These are phyloP conservation scores for Ectemnius continuus DNA, from an alignment of 2,888 invertebrate species.

Conservation along the genomic window DNA sequence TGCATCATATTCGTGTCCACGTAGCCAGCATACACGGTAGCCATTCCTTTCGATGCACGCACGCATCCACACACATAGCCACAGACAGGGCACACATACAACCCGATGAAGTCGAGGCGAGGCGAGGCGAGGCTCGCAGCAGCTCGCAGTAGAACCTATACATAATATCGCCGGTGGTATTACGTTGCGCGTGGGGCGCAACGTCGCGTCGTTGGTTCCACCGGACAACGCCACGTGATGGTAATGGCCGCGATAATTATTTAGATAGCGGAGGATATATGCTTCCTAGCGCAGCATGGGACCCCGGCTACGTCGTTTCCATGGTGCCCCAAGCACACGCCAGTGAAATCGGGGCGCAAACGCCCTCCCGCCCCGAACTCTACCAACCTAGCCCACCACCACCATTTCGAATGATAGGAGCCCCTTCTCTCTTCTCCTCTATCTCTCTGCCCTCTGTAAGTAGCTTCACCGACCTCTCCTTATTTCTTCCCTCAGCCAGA, in stretches of 20 bases:
- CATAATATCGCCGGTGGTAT: slow-evolving; percentile 64
- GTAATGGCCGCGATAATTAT: slow-evolving; percentile 75
- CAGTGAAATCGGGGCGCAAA: slow-evolving; percentile 46
- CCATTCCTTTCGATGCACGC: slow-evolving; percentile 33
- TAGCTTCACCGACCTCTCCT: slow-evolving; percentile 18
- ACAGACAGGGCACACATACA: slow-evolving; percentile 5
- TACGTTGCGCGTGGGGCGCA: slow-evolving; percentile 57
- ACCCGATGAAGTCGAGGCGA: not conserved
- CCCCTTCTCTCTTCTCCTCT: slow-evolving; percentile 10
- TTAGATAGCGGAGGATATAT: slow-evolving; percentile 75
- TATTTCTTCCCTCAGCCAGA: slow-evolving; percentile 18
- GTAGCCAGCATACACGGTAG: slow-evolving; percentile 27
- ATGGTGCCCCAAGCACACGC: slow-evolving; percentile 52
- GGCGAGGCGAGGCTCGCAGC: too few relatives aligned
- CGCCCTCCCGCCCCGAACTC: slow-evolving; percentile 35
- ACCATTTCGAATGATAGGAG: slow-evolving; percentile 34
- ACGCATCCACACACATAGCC: slow-evolving; percentile 38
- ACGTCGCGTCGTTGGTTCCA: slow-evolving; percentile 67
- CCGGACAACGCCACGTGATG: slow-evolving; percentile 73
- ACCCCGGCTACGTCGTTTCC: slow-evolving; percentile 67
- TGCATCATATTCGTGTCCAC: slow-evolving; percentile 34
- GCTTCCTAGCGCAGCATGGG: slow-evolving; percentile 74
- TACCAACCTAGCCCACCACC: slow-evolving; percentile 29
- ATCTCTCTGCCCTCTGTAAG: slow-evolving; percentile 1
- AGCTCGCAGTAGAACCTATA: slow-evolving; percentile 40